These are phyloP conservation scores for Australoheros facetus DNA, from an alignment of 2,797 vertebrate species.

Conservation along the genomic window DNA sequence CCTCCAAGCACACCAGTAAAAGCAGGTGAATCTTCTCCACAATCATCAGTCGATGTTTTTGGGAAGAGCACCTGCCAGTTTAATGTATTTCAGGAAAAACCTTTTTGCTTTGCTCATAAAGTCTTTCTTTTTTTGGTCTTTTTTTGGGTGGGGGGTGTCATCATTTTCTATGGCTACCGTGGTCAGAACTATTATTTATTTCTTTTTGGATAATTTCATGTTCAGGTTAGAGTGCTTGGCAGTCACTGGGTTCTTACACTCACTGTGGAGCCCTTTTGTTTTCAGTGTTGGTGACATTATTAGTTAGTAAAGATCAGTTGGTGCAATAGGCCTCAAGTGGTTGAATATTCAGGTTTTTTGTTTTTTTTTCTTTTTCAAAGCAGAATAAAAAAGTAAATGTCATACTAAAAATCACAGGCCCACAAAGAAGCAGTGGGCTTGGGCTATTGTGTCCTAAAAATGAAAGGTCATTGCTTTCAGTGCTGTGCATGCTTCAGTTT, in stretches of 20 bases:
- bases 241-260: not conserved
- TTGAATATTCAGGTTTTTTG: not conserved
- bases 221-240: accelerated
- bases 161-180: not conserved
- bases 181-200: not conserved
- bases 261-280: not conserved
- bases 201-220: accelerated
- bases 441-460: not conserved
- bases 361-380: not conserved
- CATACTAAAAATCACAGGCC: not conserved
- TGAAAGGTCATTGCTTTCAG: slow-evolving; percentile 1
- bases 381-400: not conserved
- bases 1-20: not conserved
- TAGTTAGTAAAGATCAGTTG: not conserved
- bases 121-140: not conserved
- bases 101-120: not conserved
- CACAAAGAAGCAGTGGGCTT: not conserved
- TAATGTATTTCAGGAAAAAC: too few species aligned
- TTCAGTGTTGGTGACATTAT: not conserved
- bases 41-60: not conserved
- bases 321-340: not conserved
- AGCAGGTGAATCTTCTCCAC: not conserved
- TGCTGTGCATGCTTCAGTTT: not conserved
- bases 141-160: not conserved
- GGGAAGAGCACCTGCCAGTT: too few species aligned